These are phyloP conservation scores for Stigmatopora argus DNA, from an alignment of 2,113 vertebrate genomes.

Conservation along the genomic window DNA sequence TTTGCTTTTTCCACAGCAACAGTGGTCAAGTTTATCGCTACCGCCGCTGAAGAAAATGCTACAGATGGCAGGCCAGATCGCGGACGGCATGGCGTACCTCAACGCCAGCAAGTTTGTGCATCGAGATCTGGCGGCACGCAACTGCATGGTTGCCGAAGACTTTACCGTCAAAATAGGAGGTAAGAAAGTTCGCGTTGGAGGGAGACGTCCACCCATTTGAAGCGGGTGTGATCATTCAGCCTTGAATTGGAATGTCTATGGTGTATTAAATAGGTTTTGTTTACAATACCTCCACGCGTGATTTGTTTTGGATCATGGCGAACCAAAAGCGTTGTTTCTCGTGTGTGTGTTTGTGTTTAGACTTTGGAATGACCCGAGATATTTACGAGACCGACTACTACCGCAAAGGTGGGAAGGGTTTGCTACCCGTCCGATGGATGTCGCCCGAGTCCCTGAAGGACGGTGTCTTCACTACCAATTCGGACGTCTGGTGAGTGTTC, in stretches of 20 bases:
- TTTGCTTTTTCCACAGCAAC: conserved; percentile 61
- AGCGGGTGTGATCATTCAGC: background rate
- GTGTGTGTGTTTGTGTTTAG: conserved; percentile 55
- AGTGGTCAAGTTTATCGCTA: conserved; percentile 76
- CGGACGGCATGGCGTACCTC: conserved; percentile 97
- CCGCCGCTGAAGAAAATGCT: conserved; percentile 96
- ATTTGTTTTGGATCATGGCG: background rate
- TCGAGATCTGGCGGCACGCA: conserved; percentile 91
- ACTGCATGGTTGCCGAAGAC: conserved; percentile 98
- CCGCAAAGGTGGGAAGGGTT: conserved; percentile 93
- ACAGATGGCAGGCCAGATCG: conserved; percentile 98
- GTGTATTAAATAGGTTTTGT: no score
- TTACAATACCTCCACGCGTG: background rate
- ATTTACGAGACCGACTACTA: conserved; percentile 99
- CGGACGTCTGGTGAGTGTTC: conserved; percentile 87
- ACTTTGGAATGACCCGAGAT: conserved; percentile 97
- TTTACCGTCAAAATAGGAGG: conserved; percentile 98
- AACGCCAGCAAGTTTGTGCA: conserved; percentile 98
- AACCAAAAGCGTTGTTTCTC: background rate
- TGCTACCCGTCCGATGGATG: conserved; percentile 98
- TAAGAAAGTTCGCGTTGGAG: conserved; percentile 31
- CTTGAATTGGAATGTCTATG: no score
- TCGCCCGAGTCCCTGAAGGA: conserved; percentile 97
- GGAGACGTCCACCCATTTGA: no score
- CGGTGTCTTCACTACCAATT: conserved; percentile 95